Base-by-base conservation (phyloP, 2,888 invertebrate species). In the Hydrotaea cyrtoneurina region DNA sequence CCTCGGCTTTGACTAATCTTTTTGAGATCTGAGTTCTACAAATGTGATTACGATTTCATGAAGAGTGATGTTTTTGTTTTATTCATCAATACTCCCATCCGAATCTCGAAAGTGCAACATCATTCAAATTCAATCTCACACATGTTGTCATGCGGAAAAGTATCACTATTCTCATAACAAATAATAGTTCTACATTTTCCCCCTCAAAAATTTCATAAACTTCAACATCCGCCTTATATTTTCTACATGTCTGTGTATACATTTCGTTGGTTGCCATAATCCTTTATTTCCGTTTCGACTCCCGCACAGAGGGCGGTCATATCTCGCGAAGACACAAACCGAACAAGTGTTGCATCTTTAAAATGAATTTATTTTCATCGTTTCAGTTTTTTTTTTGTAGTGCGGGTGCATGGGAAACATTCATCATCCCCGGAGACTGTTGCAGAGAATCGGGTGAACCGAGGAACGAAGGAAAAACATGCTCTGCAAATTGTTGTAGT, bases 341-440 rank as follows among this genome's bases (percentile, higher is more conserved):
- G 69, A 74, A 53, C 73, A 78, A 82, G 69, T 69, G 74, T 82
- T 69, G 69, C 69, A 78, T 50, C 50, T 59, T 7, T 50, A 82
- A 78, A 82, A 55, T 55, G 55, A 19, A 55, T 69, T 71, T 71
- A 78, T 78, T 55, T 55, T 55, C 19, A 19, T 77, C 50, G 74
- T 8, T 39, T 46, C 43, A n/a, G n/a, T 43, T 43, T 0, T 7
- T 0, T 46, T 23, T 69, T 21, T 15, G 39, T 74, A 11, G 64
- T 43, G 82, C 46, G 78, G 78, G 82, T 39, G 57, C n/a, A 55
- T 15, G 55, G 8, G 13, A 36, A 57, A 55, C 13, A 72, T 36
- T 59, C 57, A 74, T 66, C 72, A 55, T 13, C 57, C 72, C 46
- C 50, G 17, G 15, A 78, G 78, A 59, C 69, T 21, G 50, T 36